Evolutionary conservation across 2,888 invertebrate genomes (phyloP).

Genomic region (Xestoiulus laeticollis): DNA sequence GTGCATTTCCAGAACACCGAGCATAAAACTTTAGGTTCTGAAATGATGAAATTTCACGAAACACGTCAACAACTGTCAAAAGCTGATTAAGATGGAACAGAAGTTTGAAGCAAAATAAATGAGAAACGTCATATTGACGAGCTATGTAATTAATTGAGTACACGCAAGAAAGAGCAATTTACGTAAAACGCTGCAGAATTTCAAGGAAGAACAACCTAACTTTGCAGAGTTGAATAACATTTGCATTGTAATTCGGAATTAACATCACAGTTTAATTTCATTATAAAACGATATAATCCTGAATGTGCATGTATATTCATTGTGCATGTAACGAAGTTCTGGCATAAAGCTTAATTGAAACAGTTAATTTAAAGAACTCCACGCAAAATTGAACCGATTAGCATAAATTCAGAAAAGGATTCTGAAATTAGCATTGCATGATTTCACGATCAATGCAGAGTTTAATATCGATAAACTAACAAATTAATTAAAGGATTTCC

Average conservation of each 20-base stretch:
- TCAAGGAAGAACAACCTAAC: neutral
- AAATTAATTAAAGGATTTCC: neutral
- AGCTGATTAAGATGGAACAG: neutral
- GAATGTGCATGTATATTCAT: too few relatives aligned
- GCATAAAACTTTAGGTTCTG: neutral
- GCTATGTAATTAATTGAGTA: neutral
- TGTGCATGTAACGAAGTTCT: too few relatives aligned
- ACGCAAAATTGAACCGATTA: neutral
- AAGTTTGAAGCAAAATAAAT: neutral
- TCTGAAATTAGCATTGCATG: neutral
- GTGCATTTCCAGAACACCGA: neutral
- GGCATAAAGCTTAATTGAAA: too few relatives aligned
- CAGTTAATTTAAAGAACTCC: too few relatives aligned
- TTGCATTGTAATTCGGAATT: neutral
- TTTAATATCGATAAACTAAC: too few relatives aligned
- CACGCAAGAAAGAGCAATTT: neutral
- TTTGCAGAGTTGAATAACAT: neutral
- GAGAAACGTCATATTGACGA: neutral
- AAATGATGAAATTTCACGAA: neutral
- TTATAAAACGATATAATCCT: too few relatives aligned
- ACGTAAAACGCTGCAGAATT: neutral
- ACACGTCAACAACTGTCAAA: neutral
- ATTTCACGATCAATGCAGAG: neutral
- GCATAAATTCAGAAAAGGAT: neutral
- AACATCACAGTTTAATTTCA: neutral